Evolutionary conservation across 2,797 vertebrate species (phyloP), one percentile per base, ranked within the genome.

Genomic region (Xerus rutilus): DNA sequence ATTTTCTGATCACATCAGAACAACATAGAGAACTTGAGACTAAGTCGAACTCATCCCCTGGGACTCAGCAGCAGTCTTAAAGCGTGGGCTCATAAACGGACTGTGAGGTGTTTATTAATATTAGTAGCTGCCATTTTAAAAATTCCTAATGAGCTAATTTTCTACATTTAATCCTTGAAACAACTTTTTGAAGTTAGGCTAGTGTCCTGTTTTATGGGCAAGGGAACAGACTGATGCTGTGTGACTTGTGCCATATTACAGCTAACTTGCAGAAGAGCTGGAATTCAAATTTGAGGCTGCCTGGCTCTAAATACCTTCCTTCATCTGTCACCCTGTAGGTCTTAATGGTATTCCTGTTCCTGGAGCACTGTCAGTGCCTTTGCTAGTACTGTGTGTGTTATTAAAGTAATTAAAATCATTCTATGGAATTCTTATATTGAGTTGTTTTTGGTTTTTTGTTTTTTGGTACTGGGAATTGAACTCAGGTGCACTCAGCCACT

Each of bases 101-200:
- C 8, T 17, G 3, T 45, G 21, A 49, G 57, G 1, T 70, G 47
- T n/a, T 74, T 43, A n/a, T 65, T 45, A 79, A 54, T 78, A 72
- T 7, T 77, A 35, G 30, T 2, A 72, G 39, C 35, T 43, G 65
- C 57, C 77, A 32, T 86, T 72, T 67, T 73, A 86, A 67, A 35
- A 81, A n/a, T 47, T 57, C 21, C 28, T 7, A 5, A 52, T 62
- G 74, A 82, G 28, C 25, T 65, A 12, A 25, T 82, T 94, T 92
- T 89, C 65, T 93, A 52, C 43, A 67, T 94, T 95, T 83, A 78
- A 82, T 89, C 67, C 77, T 78, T 89, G 28, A 89, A 83, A 95
- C 35, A 82, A 52, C 39, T 90, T 84, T 67, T 35, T 92, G 59
- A 92, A 78, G 67, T 65, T 70, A 93, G 73, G 59, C 52, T 70